phyloP scores from a whole-genome alignment of 2,113 vertebrate species.

The Notarius lentiginosus region DNA sequence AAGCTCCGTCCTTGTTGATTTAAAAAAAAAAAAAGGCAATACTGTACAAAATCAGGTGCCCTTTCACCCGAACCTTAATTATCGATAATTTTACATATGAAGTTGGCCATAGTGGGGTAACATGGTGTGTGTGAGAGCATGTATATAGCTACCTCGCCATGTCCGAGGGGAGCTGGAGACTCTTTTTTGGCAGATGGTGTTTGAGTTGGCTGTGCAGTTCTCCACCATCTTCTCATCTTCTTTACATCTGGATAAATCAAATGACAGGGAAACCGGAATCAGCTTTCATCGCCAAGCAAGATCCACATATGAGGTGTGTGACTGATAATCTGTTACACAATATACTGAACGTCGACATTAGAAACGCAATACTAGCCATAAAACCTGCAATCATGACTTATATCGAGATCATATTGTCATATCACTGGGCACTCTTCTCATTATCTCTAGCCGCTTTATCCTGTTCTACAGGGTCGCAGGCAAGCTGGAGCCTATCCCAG shows the following conservation, averaged over 20 bases:
- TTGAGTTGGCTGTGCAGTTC: conserved; percentile 60
- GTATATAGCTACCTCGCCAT: conserved; percentile 22
- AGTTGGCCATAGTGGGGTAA: neutral
- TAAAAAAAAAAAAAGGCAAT: neutral
- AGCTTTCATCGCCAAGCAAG: neutral
- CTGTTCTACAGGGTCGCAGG: no score
- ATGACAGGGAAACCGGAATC: neutral
- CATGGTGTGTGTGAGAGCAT: no score
- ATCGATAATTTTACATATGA: neutral
- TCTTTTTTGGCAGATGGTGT: conserved; percentile 38
- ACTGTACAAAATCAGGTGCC: neutral
- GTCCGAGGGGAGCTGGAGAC: conserved; percentile 24
- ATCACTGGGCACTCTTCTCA: no score
- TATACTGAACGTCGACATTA: neutral
- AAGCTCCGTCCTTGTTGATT: neutral
- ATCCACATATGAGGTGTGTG: neutral
- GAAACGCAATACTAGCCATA: neutral
- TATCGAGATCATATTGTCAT: no score
- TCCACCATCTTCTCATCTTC: conserved; percentile 59
- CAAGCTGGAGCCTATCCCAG: no score
- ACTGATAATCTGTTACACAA: neutral
- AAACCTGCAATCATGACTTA: no score
- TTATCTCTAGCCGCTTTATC: no score
- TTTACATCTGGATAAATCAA: conserved; percentile 60
- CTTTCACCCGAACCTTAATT: neutral